phyloP scores from a whole-genome alignment of 2,888 invertebrate species.

The Eledone cirrhosa region DNA sequence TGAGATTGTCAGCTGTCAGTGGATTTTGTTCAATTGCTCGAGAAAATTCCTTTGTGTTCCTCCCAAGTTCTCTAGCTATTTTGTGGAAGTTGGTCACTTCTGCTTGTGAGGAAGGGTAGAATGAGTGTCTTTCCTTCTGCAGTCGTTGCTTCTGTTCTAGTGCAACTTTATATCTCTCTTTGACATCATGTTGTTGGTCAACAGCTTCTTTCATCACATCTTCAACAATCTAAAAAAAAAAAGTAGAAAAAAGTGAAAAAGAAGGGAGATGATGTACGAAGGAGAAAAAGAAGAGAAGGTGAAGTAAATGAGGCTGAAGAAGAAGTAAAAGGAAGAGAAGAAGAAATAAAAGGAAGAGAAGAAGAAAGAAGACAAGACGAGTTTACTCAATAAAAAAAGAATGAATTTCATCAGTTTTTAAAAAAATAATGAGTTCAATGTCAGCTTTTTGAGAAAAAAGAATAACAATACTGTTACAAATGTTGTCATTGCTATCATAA shows the following conservation, averaged over 20 bases:
- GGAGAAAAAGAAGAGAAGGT: not conserved
- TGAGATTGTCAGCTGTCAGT: slow-evolving; percentile 61
- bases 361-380: not conserved
- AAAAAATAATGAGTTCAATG: too few species aligned
- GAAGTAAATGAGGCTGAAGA: not conserved
- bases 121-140: slow-evolving; percentile 46
- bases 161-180: slow-evolving; percentile 58
- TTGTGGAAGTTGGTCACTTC: slow-evolving; percentile 47
- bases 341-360: not conserved
- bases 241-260: not conserved
- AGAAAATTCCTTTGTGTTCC: slow-evolving; percentile 62
- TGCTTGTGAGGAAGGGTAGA: slow-evolving; percentile 47
- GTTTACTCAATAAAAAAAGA: too few species aligned
- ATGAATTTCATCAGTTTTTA: too few species aligned
- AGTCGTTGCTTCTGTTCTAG: slow-evolving; percentile 55
- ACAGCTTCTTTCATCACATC: slow-evolving; percentile 59
- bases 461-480: too few species aligned
- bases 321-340: not conserved
- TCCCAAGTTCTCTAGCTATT: slow-evolving; percentile 57
- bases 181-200: slow-evolving; percentile 57
- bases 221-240: slow-evolving; percentile 55
- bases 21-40: slow-evolving; percentile 63
- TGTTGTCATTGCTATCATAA: too few species aligned
- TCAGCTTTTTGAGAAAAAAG: too few species aligned
- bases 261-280: not conserved